Conservation (phyloP, 1,140 invertebrate genomes). For the Papilio xuthus region DNA sequence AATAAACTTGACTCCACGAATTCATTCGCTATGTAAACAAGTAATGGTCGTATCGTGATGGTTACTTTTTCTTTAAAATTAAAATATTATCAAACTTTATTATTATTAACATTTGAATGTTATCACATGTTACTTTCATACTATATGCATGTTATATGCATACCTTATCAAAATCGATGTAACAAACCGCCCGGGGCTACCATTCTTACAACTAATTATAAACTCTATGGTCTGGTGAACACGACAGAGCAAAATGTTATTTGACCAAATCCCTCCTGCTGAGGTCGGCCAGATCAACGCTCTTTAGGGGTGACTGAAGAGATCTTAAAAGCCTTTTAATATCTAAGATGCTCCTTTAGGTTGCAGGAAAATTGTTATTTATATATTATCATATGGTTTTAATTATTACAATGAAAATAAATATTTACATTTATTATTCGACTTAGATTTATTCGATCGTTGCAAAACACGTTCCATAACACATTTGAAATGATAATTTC, state of each 20-base stretch:
- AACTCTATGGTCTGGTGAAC: slow-evolving; percentile 12
- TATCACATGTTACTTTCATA: not conserved
- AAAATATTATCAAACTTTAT: too few species aligned
- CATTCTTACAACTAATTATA: slow-evolving; percentile 1
- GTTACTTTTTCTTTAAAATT: too few species aligned
- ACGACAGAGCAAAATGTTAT: not conserved
- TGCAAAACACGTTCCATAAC: too few species aligned
- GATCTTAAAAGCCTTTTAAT: not conserved
- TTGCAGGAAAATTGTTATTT: not conserved
- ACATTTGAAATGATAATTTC: not conserved
- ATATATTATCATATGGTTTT: not conserved
- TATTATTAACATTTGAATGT: too few species aligned
- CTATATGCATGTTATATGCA: too few species aligned
- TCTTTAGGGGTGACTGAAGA: slow-evolving; percentile 4
- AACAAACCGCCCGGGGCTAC: not conserved
- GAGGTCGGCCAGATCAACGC: slow-evolving; percentile 1
- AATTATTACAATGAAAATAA: too few species aligned
- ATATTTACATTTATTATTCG: too few species aligned
- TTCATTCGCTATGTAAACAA: too few species aligned
- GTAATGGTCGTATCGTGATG: too few species aligned
- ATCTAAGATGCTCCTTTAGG: not conserved
- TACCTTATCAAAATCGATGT: not conserved
- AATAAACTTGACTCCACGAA: too few species aligned
- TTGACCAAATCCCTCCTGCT: slow-evolving; percentile 16
- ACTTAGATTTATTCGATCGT: too few species aligned